Conservation (phyloP, 2,113 vertebrate species). For the Pantherophis guttatus region DNA sequence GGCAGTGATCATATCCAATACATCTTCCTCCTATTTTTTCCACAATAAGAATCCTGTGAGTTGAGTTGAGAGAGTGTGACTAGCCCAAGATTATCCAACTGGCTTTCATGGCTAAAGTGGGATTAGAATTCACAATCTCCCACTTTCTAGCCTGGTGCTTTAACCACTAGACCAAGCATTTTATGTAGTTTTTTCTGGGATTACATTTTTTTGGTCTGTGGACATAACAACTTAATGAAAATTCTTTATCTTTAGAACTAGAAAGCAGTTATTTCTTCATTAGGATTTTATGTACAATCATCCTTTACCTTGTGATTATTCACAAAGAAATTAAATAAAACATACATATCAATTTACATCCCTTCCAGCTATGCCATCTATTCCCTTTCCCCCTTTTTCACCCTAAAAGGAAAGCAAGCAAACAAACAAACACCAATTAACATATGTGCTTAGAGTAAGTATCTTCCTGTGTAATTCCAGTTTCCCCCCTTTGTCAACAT, state of each 20-base stretch:
- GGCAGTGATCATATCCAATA: neutral
- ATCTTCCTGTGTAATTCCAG: neutral
- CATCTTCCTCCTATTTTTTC: neutral
- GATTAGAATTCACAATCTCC: neutral
- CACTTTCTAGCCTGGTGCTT: neutral
- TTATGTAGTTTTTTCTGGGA: neutral
- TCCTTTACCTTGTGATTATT: neutral
- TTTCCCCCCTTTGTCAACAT: neutral
- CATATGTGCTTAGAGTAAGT: neutral
- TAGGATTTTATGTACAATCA: neutral
- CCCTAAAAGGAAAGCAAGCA: constrained; percentile 64
- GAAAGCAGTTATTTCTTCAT: neutral
- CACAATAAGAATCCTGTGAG: neutral
- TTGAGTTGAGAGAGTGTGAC: neutral
- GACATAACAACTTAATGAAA: neutral
- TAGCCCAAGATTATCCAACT: neutral
- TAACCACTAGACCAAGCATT: neutral
- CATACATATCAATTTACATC: constrained; percentile 61
- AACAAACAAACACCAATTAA: constrained; percentile 27
- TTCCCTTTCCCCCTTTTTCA: constrained; percentile 73
- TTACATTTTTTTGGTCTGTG: neutral
- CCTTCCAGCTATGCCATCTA: constrained; percentile 65
- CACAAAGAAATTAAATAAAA: neutral
- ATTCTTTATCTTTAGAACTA: neutral
- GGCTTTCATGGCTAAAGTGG: neutral